Evolutionary conservation across 2,888 invertebrate species (phyloP).

Genomic region (Drosophila mulleri): DNA sequence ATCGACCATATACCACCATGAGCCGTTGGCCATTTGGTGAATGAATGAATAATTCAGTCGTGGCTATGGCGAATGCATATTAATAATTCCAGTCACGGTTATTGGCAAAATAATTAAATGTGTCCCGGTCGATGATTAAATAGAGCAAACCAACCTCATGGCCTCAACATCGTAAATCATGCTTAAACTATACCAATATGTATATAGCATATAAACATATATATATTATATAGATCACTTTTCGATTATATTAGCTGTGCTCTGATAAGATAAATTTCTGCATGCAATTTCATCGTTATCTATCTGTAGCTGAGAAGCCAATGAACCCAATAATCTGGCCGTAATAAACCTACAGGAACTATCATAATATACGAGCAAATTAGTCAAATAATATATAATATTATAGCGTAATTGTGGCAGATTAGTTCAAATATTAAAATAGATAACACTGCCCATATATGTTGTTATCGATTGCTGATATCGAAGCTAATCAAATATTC

Average conservation of each 20-base stretch:
- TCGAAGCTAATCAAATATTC: not conserved
- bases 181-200: not conserved
- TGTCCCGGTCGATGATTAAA: conserved; percentile 24
- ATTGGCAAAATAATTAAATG: conserved; percentile 57
- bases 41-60: conserved; percentile 31
- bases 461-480: not conserved
- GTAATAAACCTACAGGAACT: not conserved
- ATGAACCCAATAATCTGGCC: not conserved
- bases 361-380: not conserved
- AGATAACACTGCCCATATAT: not conserved
- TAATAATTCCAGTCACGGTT: conserved; percentile 51
- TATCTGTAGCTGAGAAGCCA: not conserved
- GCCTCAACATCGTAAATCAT: conserved; percentile 25
- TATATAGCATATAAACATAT: not conserved
- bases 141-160: conserved; percentile 16
- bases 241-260: conserved; percentile 13
- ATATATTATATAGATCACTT: conserved; percentile 19
- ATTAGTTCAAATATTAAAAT: conserved; percentile 2
- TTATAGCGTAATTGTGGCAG: conserved; percentile 2
- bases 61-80: conserved; percentile 49
- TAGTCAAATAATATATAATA: not conserved
- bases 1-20: conserved; percentile 1
- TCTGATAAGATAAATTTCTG: conserved; percentile 40
- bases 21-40: conserved; percentile 8
- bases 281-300: conserved; percentile 29